These are phyloP conservation scores for Lissocephala sabroskyi DNA, from an alignment of 2,888 invertebrate species.

Conservation along the genomic window DNA sequence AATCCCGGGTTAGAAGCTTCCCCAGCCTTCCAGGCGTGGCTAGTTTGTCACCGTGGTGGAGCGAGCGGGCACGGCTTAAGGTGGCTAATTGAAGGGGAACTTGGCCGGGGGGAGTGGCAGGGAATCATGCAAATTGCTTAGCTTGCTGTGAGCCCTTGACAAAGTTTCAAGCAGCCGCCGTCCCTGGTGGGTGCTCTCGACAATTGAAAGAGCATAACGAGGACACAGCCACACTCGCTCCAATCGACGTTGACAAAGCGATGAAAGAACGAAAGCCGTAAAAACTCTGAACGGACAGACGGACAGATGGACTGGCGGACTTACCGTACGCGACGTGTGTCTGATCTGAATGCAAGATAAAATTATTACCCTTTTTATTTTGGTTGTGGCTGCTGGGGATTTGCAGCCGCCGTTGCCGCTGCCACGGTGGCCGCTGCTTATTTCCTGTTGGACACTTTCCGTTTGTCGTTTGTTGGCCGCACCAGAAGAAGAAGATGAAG, in stretches of 20 bases:
- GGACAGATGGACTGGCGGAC: neutral
- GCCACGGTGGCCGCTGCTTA: constrained; percentile 45
- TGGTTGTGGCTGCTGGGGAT: constrained; percentile 23
- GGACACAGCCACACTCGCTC: constrained; percentile 27
- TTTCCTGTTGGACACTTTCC: constrained; percentile 71
- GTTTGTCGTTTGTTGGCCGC: constrained; percentile 66
- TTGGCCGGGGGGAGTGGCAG: constrained; percentile 11
- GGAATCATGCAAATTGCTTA: constrained; percentile 39
- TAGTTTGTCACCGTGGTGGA: constrained; percentile 58
- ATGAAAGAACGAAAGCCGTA: constrained; percentile 26
- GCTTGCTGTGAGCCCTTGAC: too few species aligned
- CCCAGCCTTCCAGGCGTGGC: too few species aligned
- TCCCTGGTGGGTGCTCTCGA: too few species aligned
- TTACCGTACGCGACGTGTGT: constrained; percentile 49
- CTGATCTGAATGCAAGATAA: constrained; percentile 70
- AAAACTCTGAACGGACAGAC: constrained; percentile 12
- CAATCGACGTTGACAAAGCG: constrained; percentile 1
- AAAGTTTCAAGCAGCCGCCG: constrained; percentile 51
- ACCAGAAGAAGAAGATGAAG: constrained; percentile 30
- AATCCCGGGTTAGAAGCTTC: neutral
- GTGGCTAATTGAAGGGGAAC: constrained; percentile 49
- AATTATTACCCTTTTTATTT: constrained; percentile 69
- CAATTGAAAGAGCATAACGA: constrained; percentile 35
- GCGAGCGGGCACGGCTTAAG: constrained; percentile 53
- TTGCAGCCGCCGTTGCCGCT: constrained; percentile 25